Conservation (phyloP, 2,797 vertebrate species). For the Sebastes minor region DNA sequence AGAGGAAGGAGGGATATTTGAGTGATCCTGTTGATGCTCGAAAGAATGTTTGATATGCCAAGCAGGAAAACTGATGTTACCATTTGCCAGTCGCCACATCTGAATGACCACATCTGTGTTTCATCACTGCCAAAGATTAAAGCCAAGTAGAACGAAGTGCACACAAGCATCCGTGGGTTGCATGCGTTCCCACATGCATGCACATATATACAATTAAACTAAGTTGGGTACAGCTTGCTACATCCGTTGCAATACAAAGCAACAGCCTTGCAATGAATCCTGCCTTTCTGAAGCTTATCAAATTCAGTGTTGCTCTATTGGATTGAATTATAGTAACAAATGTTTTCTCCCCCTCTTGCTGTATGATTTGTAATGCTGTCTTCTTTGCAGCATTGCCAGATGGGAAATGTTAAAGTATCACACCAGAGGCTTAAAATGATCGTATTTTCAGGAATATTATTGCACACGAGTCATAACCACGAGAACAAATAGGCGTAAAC, state of each 20-base stretch:
- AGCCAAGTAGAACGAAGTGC: constrained; percentile 2
- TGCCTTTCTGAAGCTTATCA: neutral
- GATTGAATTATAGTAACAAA: neutral
- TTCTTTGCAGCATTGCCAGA: neutral
- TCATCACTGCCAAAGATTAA: constrained; percentile 26
- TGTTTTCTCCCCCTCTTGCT: neutral
- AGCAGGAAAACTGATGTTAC: constrained; percentile 15
- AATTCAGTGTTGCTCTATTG: neutral
- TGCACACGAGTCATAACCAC: too few relatives aligned
- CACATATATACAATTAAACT: neutral
- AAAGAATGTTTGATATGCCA: constrained; percentile 13
- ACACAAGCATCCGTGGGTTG: neutral
- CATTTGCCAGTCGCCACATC: constrained; percentile 31
- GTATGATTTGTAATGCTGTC: neutral
- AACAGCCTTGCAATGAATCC: neutral
- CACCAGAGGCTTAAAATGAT: too few relatives aligned
- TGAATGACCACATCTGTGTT: constrained; percentile 43
- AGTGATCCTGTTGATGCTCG: constrained; percentile 10
- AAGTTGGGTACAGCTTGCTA: neutral
- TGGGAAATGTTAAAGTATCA: too few relatives aligned
- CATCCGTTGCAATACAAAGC: neutral
- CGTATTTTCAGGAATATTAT: too few relatives aligned
- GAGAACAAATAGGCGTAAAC: too few relatives aligned
- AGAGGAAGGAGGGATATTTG: constrained; percentile 12
- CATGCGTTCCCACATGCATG: constrained; percentile 2